A percentile compares a stretch with the other conserved stretches of the same genome.
These are phyloP conservation scores for Platycheirus rosarum DNA, from an alignment of 2,888 invertebrate species.

Conservation along the genomic window DNA sequence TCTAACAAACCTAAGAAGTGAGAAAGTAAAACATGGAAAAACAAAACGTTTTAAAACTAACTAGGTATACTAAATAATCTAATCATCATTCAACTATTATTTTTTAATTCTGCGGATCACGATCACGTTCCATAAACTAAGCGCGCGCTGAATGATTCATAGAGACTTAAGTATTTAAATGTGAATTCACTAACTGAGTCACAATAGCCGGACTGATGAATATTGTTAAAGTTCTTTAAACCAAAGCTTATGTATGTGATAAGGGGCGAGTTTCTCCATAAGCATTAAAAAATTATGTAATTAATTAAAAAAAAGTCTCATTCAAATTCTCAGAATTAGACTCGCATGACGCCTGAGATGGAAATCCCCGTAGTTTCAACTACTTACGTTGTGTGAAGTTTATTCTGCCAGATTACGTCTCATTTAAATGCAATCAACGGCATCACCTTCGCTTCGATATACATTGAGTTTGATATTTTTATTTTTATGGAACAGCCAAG, in stretches of 20 bases:
- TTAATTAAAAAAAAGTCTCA: conserved; percentile 23
- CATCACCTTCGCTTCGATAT: conserved; percentile 44
- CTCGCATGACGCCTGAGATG: conserved; percentile 14
- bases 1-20: no score
- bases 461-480: conserved; percentile 35
- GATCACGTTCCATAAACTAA: no score
- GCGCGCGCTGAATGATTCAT: conserved; percentile 9
- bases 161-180: not conserved
- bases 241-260: not conserved
- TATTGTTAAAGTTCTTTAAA: not conserved
- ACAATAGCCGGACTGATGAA: not conserved
- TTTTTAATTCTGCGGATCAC: no score
- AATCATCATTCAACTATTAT: no score
- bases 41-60: no score
- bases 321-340: conserved; percentile 29
- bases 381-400: not conserved
- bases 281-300: conserved; percentile 20
- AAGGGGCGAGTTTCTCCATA: conserved; percentile 19
- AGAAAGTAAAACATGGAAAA: no score
- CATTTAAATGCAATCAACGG: conserved; percentile 75
- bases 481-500: conserved; percentile 20
- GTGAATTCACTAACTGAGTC: conserved; percentile 34
- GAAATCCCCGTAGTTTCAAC: conserved; percentile 19
- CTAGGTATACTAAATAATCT: no score
- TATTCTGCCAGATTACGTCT: conserved; percentile 60